These are phyloP conservation scores for Xiphorhynchus erythropygius DNA, from an alignment of 2,797 vertebrate species.

Conservation along the genomic window DNA sequence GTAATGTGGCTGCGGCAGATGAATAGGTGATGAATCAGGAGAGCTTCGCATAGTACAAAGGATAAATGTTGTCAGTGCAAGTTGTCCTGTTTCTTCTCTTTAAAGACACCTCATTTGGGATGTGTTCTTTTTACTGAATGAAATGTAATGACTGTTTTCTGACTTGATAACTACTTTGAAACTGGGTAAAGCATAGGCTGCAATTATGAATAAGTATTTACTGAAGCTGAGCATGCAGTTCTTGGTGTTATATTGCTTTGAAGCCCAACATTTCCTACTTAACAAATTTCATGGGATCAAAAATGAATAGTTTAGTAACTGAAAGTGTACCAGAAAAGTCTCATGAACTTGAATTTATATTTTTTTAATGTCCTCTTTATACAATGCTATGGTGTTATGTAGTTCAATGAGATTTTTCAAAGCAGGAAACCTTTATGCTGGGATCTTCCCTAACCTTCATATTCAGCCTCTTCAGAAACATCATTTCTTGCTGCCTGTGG, in stretches of 20 bases:
- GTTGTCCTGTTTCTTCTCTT: constrained; percentile 53
- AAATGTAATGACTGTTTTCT: constrained; percentile 33
- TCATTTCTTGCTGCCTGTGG: not conserved
- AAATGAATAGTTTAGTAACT: not conserved
- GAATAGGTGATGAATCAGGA: constrained; percentile 58
- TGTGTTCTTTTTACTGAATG: not conserved
- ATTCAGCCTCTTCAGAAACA: not conserved
- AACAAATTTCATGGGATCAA: not conserved
- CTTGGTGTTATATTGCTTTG: not conserved
- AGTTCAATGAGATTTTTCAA: not conserved
- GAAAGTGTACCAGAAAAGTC: not conserved
- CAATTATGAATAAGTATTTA: constrained; percentile 26
- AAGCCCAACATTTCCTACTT: not conserved
- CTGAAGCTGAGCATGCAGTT: not conserved
- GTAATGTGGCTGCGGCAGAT: not conserved
- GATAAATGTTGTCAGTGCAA: constrained; percentile 27
- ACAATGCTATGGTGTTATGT: not conserved
- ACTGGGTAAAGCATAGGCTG: not conserved
- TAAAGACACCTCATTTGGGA: constrained; percentile 55
- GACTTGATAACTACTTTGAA: constrained; percentile 47
- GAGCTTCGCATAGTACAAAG: constrained; percentile 40
- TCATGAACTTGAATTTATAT: not conserved
- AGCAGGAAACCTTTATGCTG: not conserved
- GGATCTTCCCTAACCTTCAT: not conserved
- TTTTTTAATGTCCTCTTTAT: not conserved